phyloP scores from a whole-genome alignment of 2,797 vertebrate species.

The Phyllotis vaccarum region DNA sequence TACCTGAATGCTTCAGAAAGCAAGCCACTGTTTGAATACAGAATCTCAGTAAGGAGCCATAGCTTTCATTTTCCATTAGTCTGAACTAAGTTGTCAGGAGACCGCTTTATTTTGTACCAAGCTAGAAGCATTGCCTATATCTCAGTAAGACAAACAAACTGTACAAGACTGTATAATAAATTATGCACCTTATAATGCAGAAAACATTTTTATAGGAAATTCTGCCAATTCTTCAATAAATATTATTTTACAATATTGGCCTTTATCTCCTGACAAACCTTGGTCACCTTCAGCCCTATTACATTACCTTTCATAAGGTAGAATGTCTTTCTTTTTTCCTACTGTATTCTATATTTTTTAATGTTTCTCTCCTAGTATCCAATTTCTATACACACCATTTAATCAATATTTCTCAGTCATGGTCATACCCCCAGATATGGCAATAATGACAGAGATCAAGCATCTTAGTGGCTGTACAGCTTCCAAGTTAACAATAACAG shows the following conservation, averaged over 20 bases:
- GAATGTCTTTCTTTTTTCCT: neutral
- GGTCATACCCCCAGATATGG: neutral
- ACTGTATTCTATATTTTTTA: neutral
- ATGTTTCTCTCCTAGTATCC: neutral
- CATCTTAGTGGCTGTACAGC: neutral
- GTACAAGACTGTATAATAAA: conserved; percentile 14
- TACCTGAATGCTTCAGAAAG: neutral
- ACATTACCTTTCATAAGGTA: neutral
- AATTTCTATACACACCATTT: neutral
- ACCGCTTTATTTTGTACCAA: neutral
- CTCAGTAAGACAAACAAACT: neutral
- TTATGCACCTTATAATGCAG: neutral
- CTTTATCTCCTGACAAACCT: neutral
- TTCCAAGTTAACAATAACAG: neutral
- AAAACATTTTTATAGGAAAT: neutral
- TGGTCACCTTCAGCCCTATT: neutral
- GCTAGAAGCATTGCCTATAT: conserved; percentile 47
- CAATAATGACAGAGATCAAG: neutral
- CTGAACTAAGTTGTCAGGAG: conserved; percentile 37
- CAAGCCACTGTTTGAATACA: neutral
- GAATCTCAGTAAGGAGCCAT: conserved; percentile 3
- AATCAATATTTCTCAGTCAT: neutral
- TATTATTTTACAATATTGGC: neutral
- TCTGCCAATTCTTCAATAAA: neutral
- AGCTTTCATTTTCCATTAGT: conserved; percentile 49